Evolutionary conservation across 1,140 invertebrate genomes (phyloP), one percentile per base, ranked within the genome.

Genomic region (Hestina assimilis): DNA sequence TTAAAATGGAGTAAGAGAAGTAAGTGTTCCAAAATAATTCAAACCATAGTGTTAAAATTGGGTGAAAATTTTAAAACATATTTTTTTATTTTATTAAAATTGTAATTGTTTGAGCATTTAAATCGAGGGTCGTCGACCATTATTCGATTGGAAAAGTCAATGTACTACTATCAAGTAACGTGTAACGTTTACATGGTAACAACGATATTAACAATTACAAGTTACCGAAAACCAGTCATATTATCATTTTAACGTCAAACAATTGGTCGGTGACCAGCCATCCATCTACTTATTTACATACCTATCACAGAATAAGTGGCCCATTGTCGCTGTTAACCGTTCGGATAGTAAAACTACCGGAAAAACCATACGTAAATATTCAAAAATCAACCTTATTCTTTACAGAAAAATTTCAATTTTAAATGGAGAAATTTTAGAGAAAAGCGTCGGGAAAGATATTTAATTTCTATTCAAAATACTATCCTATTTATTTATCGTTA

Each of bases 251-350:
- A 57, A 59, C 43, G 59, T 66, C 67, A 65, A 67, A 68, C 63
- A 63, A 76, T 63, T 75, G 71, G 69, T 80, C 64, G 80, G 75
- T 85, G 84, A 83, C 80, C 83, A 84, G 60, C 63, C 80, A 85
- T 77, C 77, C 79, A 79, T 82, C 82, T 76, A 82, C 72, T 62
- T 80, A 87, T 86, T 86, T 86, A 83, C 84, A 87, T 86, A 66
- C 72, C 73, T 87, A 87, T 87, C 84, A 60, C 48, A 52, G 57
- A 74, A 83, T 80, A 83, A 79, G 75, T 82, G 70, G 73, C 75
- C 82, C 79, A 77, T 84, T 85, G 80, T 82, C 72, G 70, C 72
- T 77, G 64, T 56, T 75, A 73, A 78, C 66, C 60, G 61, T 63
- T 72, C 59, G 56, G 47, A 67, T 78, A 69, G 67, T 79, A 77